Conservation (phyloP, 1,140 invertebrate species). For the Drosophila sproati region DNA sequence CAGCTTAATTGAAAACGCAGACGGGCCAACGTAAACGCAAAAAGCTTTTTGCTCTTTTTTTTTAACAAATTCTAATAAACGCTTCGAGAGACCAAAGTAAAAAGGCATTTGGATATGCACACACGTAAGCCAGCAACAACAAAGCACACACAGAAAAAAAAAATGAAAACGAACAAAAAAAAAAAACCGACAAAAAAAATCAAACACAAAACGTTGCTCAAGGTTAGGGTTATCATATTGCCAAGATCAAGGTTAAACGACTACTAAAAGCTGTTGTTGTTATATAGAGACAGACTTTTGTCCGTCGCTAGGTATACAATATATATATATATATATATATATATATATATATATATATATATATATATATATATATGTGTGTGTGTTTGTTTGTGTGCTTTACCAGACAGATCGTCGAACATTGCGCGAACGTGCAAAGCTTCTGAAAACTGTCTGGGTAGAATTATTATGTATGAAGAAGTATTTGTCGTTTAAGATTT, state of each 20-base stretch:
- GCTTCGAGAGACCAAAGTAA: conserved; percentile 51
- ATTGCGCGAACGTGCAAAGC: conserved; percentile 47
- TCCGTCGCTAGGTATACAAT: conserved; percentile 40
- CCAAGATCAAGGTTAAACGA: conserved; percentile 74
- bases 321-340: conserved; percentile 10
- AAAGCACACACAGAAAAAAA: conserved; percentile 13
- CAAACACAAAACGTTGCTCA: conserved; percentile 77
- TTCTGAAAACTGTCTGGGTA: conserved; percentile 54
- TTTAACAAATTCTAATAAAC: conserved; percentile 60
- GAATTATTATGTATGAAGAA: conserved; percentile 19
- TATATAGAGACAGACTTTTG: conserved; percentile 49
- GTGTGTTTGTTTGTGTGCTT: conserved; percentile 12
- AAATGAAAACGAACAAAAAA: conserved; percentile 4
- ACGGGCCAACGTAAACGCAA: conserved; percentile 54
- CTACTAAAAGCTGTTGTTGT: conserved; percentile 40
- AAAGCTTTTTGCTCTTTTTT: conserved; percentile 43
- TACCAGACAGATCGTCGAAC: conserved; percentile 74
- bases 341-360: conserved; percentile 7
- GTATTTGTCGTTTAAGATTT: conserved; percentile 28
- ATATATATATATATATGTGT: conserved; percentile 8
- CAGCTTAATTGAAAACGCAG: conserved; percentile 74
- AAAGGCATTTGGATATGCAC: conserved; percentile 76
- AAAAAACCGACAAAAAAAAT: conserved; percentile 52
- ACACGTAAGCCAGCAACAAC: conserved; percentile 27
- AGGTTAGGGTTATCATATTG: conserved; percentile 82